Evolutionary conservation across 2,888 invertebrate genomes (phyloP).

Genomic region (Cerceris rybyensis): DNA sequence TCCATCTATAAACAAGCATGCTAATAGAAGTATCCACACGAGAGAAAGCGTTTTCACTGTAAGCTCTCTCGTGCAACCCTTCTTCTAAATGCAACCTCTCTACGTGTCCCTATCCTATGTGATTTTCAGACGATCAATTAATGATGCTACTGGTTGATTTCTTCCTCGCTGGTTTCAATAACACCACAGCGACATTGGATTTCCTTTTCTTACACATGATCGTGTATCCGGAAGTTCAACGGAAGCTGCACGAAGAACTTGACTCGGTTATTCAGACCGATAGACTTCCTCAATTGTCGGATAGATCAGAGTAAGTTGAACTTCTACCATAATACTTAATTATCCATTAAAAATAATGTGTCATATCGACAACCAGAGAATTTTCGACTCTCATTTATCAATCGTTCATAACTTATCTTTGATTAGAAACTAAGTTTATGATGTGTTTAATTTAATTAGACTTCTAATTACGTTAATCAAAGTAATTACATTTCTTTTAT

Average conservation of each 20-base stretch:
- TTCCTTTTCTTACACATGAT: slow-evolving; percentile 85
- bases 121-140: slow-evolving; percentile 85
- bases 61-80: slow-evolving; percentile 1
- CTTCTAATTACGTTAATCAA: no score
- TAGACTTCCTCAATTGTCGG: slow-evolving; percentile 81
- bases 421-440: no score
- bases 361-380: neutral
- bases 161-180: slow-evolving; percentile 87
- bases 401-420: no score
- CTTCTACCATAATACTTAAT: neutral
- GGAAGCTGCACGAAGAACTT: slow-evolving; percentile 84
- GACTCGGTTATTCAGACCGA: slow-evolving; percentile 80
- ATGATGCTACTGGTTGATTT: slow-evolving; percentile 87
- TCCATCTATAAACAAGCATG: neutral
- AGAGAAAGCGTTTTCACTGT: slow-evolving; percentile 38
- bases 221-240: slow-evolving; percentile 84
- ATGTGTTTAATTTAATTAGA: no score
- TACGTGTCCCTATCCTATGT: neutral
- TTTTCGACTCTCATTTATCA: no score
- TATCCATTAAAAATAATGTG: neutral
- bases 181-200: slow-evolving; percentile 86
- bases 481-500: no score
- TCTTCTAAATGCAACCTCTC: neutral
- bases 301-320: slow-evolving; percentile 81
- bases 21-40: slow-evolving; percentile 21